Evolutionary conservation across 1,140 invertebrate genomes (phyloP).

Genomic region (Latrodectus geometricus): DNA sequence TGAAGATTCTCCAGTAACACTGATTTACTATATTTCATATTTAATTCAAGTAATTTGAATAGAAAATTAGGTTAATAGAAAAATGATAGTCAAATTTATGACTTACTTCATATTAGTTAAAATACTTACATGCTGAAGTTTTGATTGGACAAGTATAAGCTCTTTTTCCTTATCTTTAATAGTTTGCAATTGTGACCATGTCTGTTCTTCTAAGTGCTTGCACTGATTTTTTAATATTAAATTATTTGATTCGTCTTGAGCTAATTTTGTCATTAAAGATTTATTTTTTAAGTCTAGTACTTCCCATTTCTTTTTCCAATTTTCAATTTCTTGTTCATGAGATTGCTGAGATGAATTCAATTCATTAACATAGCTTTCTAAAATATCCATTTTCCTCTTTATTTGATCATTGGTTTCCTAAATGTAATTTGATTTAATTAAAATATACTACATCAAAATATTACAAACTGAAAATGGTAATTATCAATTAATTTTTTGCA

Average conservation of each 20-base stretch:
- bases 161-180: constrained; percentile 33
- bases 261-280: constrained; percentile 7
- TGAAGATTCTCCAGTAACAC: no score
- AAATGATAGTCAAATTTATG: no score
- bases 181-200: constrained; percentile 1
- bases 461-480: no score
- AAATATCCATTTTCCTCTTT: constrained; percentile 33
- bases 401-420: constrained; percentile 48
- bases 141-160: constrained; percentile 14
- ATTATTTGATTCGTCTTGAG: constrained; percentile 20
- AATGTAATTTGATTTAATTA: not conserved
- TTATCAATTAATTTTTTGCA: no score
- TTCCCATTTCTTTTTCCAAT: constrained; percentile 46
- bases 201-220: constrained; percentile 19
- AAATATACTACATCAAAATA: no score
- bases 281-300: constrained; percentile 19
- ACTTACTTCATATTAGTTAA: not conserved
- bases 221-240: not conserved
- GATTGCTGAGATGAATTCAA: constrained; percentile 13
- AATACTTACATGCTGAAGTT: constrained; percentile 32
- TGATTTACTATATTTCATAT: no score
- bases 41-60: no score
- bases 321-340: constrained; percentile 8
- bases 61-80: no score
- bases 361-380: constrained; percentile 44